Evolutionary conservation across 1,140 invertebrate genomes (phyloP).

Genomic region (Chionoecetes opilio): DNA sequence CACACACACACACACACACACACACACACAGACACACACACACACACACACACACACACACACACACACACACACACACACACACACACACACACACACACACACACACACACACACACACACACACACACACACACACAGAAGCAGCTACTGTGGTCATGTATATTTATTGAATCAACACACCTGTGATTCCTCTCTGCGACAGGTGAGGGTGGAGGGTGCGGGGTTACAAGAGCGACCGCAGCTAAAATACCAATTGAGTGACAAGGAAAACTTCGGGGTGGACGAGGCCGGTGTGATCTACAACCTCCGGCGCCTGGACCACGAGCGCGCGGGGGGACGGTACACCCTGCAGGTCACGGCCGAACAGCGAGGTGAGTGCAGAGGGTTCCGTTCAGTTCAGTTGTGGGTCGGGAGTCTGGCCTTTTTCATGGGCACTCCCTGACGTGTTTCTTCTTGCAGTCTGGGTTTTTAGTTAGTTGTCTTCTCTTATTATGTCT

Average conservation of each 20-base stretch:
- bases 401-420: no score
- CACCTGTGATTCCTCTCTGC: not conserved
- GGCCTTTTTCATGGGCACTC: no score
- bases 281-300: constrained; percentile 64
- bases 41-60: not conserved
- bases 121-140: no score
- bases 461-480: no score
- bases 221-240: not conserved
- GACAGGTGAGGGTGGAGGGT: constrained; percentile 33
- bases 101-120: not conserved
- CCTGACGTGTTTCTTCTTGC: no score
- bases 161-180: no score
- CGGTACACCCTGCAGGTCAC: constrained; percentile 56
- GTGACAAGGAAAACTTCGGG: constrained; percentile 56
- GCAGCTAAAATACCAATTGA: constrained; percentile 41
- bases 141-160: no score
- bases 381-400: no score
- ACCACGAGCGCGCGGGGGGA: constrained; percentile 43
- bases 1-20: constrained; percentile 11
- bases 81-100: not conserved
- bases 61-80: not conserved
- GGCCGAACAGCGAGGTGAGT: constrained; percentile 54
- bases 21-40: no score
- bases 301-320: constrained; percentile 57
- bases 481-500: no score